Base-by-base conservation (phyloP, 2,888 invertebrate species). In the Rhodophaea formosa region DNA sequence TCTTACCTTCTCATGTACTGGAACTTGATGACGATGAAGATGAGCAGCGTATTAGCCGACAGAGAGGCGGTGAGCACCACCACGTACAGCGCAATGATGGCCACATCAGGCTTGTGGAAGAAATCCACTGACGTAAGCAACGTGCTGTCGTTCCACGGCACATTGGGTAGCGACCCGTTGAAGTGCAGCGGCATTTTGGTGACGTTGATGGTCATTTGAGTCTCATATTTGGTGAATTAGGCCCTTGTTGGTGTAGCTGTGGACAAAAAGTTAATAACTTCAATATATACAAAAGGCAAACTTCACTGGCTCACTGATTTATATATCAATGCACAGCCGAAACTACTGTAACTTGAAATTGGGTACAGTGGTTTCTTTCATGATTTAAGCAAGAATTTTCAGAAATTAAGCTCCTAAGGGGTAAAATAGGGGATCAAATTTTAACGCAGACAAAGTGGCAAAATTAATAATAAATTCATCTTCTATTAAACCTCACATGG, bases 1-100 rank as follows among this genome's bases (percentile, higher is more conserved):
- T 81, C 93, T 91, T 75, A 95, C 95, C 94, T 95, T 68, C 94
- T 88, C 93, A 95, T 94, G 69, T 94, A 94, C 79, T 94, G 93
- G 78, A 94, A 95, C 78, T 94, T 94, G 81, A 94, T 92, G 66
- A 95, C 94, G 30, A 95, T 94, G 63, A 94, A 89, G 66, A 95
- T 95, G 53, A 95, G 93, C 70, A 95, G 84, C 6, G 93, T 90
- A 68, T 95, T 95, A 6, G 95, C 94, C 0, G 93, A 87, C 44
- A 95, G 85, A 0, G 95, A 95, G 0, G 94, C 82, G 0, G 94
- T 83, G 66, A 95, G 92, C 57, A 95, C 93, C 0, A 93, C 93
- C 56, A 94, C 91, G 68, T 95, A 95, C 63, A 95, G 79, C 53
- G 88, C 89, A 65, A 95, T 94, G 57, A 95, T 91, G 45, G 93